Conservation (phyloP, 1,140 invertebrate genomes). For the Drosophila teissieri region DNA sequence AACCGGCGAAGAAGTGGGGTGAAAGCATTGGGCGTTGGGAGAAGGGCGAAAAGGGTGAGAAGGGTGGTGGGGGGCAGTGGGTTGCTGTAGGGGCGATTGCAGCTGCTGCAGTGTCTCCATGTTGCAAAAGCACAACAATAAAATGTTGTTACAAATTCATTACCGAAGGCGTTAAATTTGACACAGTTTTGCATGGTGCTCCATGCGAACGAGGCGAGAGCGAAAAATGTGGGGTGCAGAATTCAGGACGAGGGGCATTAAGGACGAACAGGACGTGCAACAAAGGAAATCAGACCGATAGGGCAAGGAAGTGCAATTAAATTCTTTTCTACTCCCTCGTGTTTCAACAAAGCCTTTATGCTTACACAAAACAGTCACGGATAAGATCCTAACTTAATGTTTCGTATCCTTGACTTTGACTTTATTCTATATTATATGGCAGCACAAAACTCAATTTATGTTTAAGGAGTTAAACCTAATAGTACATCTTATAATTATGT, state of each 20-base stretch:
- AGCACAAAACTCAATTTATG: not conserved
- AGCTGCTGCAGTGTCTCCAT: constrained; percentile 38
- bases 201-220: not conserved
- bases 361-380: not conserved
- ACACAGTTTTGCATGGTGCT: constrained; percentile 77
- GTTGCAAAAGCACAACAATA: constrained; percentile 77
- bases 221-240: not conserved
- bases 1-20: constrained; percentile 6
- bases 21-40: not conserved
- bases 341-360: not conserved
- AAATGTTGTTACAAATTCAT: constrained; percentile 83
- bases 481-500: too few species aligned
- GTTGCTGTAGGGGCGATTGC: constrained; percentile 1
- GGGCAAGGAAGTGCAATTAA: constrained; percentile 26
- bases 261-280: constrained; percentile 57
- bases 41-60: too few species aligned
- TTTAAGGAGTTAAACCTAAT: not conserved
- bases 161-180: constrained; percentile 83
- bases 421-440: too few species aligned
- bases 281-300: constrained; percentile 40
- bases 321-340: constrained; percentile 27
- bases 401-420: too few species aligned
- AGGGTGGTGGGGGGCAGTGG: not conserved
- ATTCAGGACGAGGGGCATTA: constrained; percentile 29
- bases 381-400: too few species aligned